These are phyloP conservation scores for Poeciliopsis infans DNA, from an alignment of 2,797 vertebrate species.

Conservation along the genomic window DNA sequence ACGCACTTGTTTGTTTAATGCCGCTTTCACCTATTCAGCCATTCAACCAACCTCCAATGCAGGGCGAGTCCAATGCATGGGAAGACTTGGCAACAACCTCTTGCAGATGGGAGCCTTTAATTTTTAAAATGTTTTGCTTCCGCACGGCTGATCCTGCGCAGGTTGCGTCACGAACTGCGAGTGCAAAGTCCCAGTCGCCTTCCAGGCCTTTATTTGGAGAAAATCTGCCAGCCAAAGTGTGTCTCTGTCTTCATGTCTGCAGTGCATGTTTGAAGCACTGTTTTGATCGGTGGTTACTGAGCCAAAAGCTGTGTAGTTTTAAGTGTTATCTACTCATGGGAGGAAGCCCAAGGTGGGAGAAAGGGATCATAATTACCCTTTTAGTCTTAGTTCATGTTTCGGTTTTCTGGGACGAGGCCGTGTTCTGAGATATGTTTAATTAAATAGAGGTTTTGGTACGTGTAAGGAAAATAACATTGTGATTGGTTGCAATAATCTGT, in stretches of 20 bases:
- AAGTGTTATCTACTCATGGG: slow-evolving; percentile 57
- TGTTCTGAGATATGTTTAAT: not conserved
- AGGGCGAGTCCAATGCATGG: slow-evolving; percentile 47
- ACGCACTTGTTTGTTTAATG: slow-evolving; percentile 74
- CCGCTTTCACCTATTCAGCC: slow-evolving; percentile 76
- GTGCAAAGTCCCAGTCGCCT: slow-evolving; percentile 72
- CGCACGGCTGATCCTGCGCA: slow-evolving; percentile 68
- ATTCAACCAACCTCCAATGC: slow-evolving; percentile 71
- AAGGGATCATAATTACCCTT: slow-evolving; percentile 34
- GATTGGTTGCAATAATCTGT: not conserved
- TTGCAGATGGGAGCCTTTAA: slow-evolving; percentile 78
- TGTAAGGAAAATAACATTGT: not conserved
- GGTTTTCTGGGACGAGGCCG: not conserved
- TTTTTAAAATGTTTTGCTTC: slow-evolving; percentile 82
- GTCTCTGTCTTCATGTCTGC: slow-evolving; percentile 56
- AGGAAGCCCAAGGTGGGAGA: slow-evolving; percentile 33
- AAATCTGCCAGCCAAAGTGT: slow-evolving; percentile 48
- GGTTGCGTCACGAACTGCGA: slow-evolving; percentile 71
- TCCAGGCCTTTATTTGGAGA: slow-evolving; percentile 41
- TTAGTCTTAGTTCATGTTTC: slow-evolving; percentile 12
- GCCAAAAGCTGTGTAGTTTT: slow-evolving; percentile 49
- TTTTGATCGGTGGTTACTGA: slow-evolving; percentile 72
- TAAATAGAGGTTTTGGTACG: not conserved
- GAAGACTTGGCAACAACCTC: slow-evolving; percentile 60
- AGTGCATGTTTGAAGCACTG: slow-evolving; percentile 64